Base-by-base conservation (phyloP, 2,113 vertebrate species). In the Chlorodrepanis virens region DNA sequence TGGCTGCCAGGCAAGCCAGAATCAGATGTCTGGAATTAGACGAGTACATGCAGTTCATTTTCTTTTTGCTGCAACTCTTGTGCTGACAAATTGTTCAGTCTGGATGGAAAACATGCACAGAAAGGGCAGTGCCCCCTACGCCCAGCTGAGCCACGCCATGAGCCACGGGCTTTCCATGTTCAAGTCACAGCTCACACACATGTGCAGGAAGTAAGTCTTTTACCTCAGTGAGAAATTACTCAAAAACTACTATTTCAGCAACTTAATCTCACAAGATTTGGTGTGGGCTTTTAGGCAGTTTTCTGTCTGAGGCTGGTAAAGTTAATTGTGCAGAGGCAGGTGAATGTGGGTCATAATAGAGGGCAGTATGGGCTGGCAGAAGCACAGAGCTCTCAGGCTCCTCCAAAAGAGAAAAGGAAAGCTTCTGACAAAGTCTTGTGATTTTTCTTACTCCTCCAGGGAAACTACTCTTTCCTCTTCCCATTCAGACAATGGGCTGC, bases 401-500 rank as follows among this genome's bases (percentile, higher is more conserved):
- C 27, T 84, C 49, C 56, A 47, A 33, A 87, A 25, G 7, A 28
- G 42, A 35, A 5, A 17, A 85, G 53, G 61, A 94, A 91, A 81
- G 8, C 64, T 92, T 31, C 83, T 90, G 53, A 90, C 50, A 60
- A 24, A 61, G 21, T 37, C 8, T 39, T n/a, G 5, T 7, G 5
- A 39, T 88, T 92, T 82, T 79, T 85, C 24, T 87, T 75, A 23
- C 29, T 94, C 18, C 45, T 77, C 23, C 76, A 97, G 97, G 80
- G 97, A 97, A 82, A 44, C 87, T 45, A 60, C 88, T 23, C 68
- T 93, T 54, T 81, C 94, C 57, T 92, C 92, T 45, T 93, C 89
- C 54, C 86, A 91, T 28, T 78, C 87, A 29, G 97, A 96, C 63
- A 96, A 96, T 94, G 97, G 97, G 31, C 93, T 97, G 52, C 94